Base-by-base conservation (phyloP, 2,113 vertebrate species). In the Rhinopithecus roxellana region DNA sequence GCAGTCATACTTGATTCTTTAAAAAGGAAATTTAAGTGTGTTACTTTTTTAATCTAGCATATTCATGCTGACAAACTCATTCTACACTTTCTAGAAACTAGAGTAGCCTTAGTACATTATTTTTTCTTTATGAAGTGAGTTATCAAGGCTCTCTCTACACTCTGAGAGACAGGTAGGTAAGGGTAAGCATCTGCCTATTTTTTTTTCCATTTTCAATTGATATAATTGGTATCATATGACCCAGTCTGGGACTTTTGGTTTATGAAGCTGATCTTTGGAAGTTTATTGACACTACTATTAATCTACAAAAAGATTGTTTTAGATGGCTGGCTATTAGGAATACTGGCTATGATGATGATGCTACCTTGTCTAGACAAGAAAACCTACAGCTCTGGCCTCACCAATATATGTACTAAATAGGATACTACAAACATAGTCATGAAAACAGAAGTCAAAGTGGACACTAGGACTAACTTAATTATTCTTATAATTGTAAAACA, bases 221-320 rank as follows among this genome's bases (percentile, higher is more conserved):
- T 43, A 79, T 72, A 89, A 50, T 45, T 97, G n/a, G 59, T n/a
- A 82, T 93, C 35, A 82, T 55, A 83, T 25, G 52, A 89, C 8
- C 16, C 45, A 38, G 12, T 50, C 12, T 79, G 94, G 45, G 17
- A 2, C 27, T 86, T 52, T 88, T 92, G n/a, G 35, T 93, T 77
- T 81, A 93, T 55, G 50, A 90, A 89, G 20, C 35, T 94, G 69
- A 85, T 93, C 23, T 95, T 43, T 94, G 50, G 70, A 97, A 85
- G 17, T 75, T 97, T 91, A 78, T 16, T 86, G 67, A 79, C 48
- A 78, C 3, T 89, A 74, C 35, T 69, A 92, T 50, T 50, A 92
- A 95, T 23, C 48, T 64, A 79, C 50, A 78, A 78, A 78, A 78
- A 78, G 8, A 48, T 50, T 23, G 61, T 75, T 93, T 52, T 32